Percentiles rank a stretch among this genome's conserved stretches.
Evolutionary conservation across 2,888 invertebrate genomes (phyloP).

Genomic region (Elmis aenea): DNA sequence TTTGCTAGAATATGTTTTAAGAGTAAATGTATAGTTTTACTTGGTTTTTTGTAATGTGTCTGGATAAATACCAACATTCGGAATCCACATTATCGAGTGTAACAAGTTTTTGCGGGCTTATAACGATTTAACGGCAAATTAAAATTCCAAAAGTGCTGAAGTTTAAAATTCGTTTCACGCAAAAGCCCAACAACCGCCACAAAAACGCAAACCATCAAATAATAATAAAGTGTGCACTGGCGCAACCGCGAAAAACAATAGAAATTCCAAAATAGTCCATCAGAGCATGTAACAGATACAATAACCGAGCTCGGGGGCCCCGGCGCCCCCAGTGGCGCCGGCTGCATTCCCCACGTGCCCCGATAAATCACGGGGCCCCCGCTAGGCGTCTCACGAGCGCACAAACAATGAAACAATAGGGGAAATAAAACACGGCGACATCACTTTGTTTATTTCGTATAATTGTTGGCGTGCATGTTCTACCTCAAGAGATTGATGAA

Average conservation of each 20-base stretch:
- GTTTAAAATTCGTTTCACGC: conserved; percentile 28
- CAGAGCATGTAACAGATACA: conserved; percentile 38
- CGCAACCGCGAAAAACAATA: conserved; percentile 42
- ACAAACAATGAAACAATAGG: conserved; percentile 49
- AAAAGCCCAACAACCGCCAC: conserved; percentile 28
- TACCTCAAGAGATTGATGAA: conserved; percentile 28
- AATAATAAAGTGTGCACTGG: conserved; percentile 28
- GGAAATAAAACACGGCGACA: conserved; percentile 48
- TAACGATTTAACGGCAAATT: too few species aligned
- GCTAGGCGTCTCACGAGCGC: conserved; percentile 45
- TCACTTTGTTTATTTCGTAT: conserved; percentile 47
- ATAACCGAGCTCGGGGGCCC: conserved; percentile 32
- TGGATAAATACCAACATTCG: too few species aligned
- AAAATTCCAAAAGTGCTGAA: conserved; percentile 9
- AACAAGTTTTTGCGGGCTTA: too few species aligned
- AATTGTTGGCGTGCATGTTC: conserved; percentile 43
- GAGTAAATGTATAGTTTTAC: too few species aligned
- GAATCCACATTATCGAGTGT: too few species aligned
- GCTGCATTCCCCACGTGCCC: conserved; percentile 47
- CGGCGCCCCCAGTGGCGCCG: conserved; percentile 49
- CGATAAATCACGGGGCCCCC: conserved; percentile 48
- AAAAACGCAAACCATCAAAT: conserved; percentile 25
- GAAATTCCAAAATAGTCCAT: conserved; percentile 44
- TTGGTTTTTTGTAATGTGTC: too few species aligned
- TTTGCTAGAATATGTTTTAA: too few species aligned